Base-by-base conservation (phyloP, 2,797 vertebrate genomes). In the Sebastiscus tertius region DNA sequence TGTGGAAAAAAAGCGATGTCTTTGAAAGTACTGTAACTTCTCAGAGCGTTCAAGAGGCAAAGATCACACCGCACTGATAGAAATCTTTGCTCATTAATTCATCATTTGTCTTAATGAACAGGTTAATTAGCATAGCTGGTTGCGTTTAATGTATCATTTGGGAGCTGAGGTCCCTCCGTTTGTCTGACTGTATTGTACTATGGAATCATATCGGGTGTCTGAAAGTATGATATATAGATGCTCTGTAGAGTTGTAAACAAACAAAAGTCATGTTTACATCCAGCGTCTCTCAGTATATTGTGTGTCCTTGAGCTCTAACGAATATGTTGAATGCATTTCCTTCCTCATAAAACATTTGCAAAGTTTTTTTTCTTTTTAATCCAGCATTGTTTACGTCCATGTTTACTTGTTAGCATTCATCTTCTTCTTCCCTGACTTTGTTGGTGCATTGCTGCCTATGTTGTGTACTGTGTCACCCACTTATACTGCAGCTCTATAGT, bases 1-100 rank as follows among this genome's bases (percentile, higher is more conserved):
- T 81, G 72, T 13, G 27, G 18, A 72, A 73, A 81, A 73, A 78
- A 81, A 60, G 2, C 18, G 18, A 84, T 67, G 83, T 68, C 73
- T 87, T 83, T 84, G 72, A 80, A 90, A 74, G 16, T 29, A 64
- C 71, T 69, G 46, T 52, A 86, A 64, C 66, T 84, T 79, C 79
- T 75, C 34, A 2, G 54, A 5, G 42, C 8, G 5, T 56, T 72
- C 24, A 26, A 18, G 33, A 74, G 73, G 63, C 76, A 79, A 75
- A 84, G 88, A 72, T 83, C 84, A 66, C 31, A n/a, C 2, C 1
- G 1, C 16, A 0, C 59, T 20, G 83, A 87, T 84, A 54, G n/a
- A 73, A 39, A 91, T 84, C 71, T 75, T 5, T 62, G 54, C 68
- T 65, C 26, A 55, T 86, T 29, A 75, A 70, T 72, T 72, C 66